Percentiles rank a stretch among this genome's conserved stretches.
Conservation (phyloP, 1,140 invertebrate genomes). For the Caenorhabditis inopinata region DNA sequence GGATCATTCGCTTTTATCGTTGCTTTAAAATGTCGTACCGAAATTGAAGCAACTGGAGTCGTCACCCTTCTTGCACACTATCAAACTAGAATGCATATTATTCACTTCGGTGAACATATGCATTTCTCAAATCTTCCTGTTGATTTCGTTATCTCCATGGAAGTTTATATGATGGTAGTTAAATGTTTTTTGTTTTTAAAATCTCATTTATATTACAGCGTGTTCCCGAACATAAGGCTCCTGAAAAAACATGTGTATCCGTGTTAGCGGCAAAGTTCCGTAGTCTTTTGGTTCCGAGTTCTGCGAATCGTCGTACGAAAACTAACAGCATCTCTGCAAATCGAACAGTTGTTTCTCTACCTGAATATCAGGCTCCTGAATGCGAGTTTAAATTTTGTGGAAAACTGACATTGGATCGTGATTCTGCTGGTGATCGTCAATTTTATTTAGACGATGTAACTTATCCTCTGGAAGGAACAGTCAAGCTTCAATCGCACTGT, state of each 20-base stretch:
- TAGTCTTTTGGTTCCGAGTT: background rate
- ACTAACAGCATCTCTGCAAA: background rate
- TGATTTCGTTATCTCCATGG: conserved; percentile 23
- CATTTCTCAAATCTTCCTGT: conserved; percentile 38
- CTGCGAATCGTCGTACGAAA: background rate
- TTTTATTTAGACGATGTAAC: conserved; percentile 14
- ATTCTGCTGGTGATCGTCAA: background rate
- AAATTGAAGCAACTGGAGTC: conserved; percentile 25
- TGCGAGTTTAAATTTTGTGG: conserved; percentile 12
- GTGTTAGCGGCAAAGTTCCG: conserved; percentile 10
- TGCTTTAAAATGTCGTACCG: conserved; percentile 18
- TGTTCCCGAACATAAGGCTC: conserved; percentile 26
- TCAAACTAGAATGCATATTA: background rate
- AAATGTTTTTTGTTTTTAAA: background rate
- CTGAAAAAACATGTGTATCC: conserved; percentile 6
- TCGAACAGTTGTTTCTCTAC: background rate
- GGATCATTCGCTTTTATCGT: conserved; percentile 32
- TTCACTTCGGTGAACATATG: conserved; percentile 30
- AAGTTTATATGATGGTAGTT: conserved; percentile 29
- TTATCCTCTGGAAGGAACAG: conserved; percentile 35
- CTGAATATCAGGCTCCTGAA: background rate
- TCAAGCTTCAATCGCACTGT: conserved; percentile 6
- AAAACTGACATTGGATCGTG: conserved; percentile 15
- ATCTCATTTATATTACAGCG: background rate
- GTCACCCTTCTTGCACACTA: background rate